A percentile compares a stretch with the other conserved stretches of the same genome.
Evolutionary conservation across 2,113 vertebrate species (phyloP).

Genomic region (Lagopus muta): DNA sequence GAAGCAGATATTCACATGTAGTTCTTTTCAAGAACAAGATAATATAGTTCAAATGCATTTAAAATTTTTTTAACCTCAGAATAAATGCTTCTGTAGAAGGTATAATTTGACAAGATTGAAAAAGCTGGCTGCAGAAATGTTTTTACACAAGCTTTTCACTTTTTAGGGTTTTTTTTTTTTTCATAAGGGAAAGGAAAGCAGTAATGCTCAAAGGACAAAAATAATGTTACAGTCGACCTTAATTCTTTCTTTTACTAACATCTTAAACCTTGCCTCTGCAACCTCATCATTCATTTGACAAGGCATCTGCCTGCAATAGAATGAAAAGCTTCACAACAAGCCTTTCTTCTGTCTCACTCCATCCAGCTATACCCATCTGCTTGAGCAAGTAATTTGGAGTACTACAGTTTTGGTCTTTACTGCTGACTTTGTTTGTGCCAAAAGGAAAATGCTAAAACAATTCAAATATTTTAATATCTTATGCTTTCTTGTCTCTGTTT

Average conservation of each 20-base stretch:
- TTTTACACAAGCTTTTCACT: not conserved
- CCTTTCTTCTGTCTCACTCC: not conserved
- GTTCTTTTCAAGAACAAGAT: not conserved
- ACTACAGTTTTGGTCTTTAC: not conserved
- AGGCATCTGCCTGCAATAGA: not conserved
- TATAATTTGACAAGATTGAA: not conserved
- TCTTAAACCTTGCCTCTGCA: not conserved
- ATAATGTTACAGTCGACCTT: not conserved
- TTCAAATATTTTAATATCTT: not conserved
- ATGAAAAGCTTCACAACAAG: not conserved
- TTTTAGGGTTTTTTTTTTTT: not conserved
- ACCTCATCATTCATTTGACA: not conserved
- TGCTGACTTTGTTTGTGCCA: not conserved
- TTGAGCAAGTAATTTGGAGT: rapidly evolving
- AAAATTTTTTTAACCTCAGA: not conserved
- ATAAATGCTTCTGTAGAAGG: not conserved
- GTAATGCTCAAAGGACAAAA: not conserved
- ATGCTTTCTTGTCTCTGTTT: not conserved
- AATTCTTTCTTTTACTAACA: not conserved
- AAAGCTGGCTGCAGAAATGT: not conserved
- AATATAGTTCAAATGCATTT: not conserved
- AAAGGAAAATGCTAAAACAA: not conserved
- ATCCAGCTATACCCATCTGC: not conserved
- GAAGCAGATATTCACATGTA: not conserved
- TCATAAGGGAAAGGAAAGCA: not conserved